Evolutionary conservation across 2,888 invertebrate species (phyloP), one percentile per base, ranked within the genome.

Genomic region (Colostygia pectinataria): DNA sequence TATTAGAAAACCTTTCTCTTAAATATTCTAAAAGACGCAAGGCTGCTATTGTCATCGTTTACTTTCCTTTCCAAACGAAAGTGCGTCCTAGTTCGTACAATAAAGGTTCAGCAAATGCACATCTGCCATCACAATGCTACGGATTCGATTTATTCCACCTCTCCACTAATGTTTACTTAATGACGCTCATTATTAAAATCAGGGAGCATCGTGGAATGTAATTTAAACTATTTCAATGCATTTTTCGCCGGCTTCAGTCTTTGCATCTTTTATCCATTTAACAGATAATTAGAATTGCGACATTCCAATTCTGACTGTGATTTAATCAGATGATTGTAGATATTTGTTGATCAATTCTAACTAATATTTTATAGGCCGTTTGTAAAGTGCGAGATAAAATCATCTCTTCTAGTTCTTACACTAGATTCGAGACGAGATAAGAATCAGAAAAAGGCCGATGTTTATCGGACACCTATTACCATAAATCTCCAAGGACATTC

Each of bases 31-130:
- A 63, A 68, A 71, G 65, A 74, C 70, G 63, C 73, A 66, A 65
- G 66, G 66, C 62, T 55, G 52, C 68, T 64, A 68, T 75, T 77
- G 74, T 74, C 65, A 72, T 57, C 64, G 61, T 74, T 76, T 71
- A 82, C 84, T 84, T 83, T 85, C 82, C 71, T 80, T 82, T 80
- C 68, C 66, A 71, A 78, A 81, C 73, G 85, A 86, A 86, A 85
- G 85, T 83, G 70, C 68, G 79, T 77, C 77, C 80, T 68, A 76
- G 79, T 77, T 83, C 61, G 61, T 72, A 67, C 72, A 71, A 68
- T 77, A 80, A 74, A 75, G 69, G 63, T 68, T 66, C 62, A 66
- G 66, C 68, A 68, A 77, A 74, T 69, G 69, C 60, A 61, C 66
- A 70, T 72, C 74, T 73, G 69, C 69, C 62, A 66, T 68, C 68